Conservation (phyloP, 1,140 invertebrate genomes). For the Acromyrmex charruanus region DNA sequence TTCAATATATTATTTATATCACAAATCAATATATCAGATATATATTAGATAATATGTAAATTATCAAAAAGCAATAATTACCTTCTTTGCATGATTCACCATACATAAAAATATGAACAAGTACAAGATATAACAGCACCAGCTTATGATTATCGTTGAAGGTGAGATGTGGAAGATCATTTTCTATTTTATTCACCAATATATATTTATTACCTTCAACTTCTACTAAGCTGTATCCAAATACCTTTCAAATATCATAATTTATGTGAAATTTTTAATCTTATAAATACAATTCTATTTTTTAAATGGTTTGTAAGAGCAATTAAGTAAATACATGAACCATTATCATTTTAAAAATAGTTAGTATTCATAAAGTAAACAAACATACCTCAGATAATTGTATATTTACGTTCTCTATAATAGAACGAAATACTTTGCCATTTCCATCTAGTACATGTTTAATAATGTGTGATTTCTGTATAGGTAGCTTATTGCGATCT, state of each 20-base stretch:
- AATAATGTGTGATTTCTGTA: slow-evolving; percentile 70
- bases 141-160: slow-evolving; percentile 59
- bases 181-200: slow-evolving; percentile 76
- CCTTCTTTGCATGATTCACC: slow-evolving; percentile 77
- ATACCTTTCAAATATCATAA: slow-evolving; percentile 71
- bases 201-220: slow-evolving; percentile 77
- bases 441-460: slow-evolving; percentile 67
- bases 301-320: neutral
- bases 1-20: neutral
- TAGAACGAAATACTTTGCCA: slow-evolving; percentile 59
- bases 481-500: slow-evolving; percentile 67
- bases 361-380: neutral
- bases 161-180: slow-evolving; percentile 69
- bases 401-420: slow-evolving; percentile 65
- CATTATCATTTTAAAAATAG: neutral
- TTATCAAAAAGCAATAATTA: slow-evolving; percentile 43
- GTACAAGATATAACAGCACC: slow-evolving; percentile 76
- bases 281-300: neutral
- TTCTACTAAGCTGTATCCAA: slow-evolving; percentile 79
- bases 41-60: neutral
- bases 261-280: slow-evolving; percentile 24
- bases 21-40: slow-evolving; percentile 12
- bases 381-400: slow-evolving; percentile 68
- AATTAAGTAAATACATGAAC: neutral
- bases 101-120: slow-evolving; percentile 81